phyloP scores from a whole-genome alignment of 2,888 invertebrate species.

The Hipparchia sbordonii region DNA sequence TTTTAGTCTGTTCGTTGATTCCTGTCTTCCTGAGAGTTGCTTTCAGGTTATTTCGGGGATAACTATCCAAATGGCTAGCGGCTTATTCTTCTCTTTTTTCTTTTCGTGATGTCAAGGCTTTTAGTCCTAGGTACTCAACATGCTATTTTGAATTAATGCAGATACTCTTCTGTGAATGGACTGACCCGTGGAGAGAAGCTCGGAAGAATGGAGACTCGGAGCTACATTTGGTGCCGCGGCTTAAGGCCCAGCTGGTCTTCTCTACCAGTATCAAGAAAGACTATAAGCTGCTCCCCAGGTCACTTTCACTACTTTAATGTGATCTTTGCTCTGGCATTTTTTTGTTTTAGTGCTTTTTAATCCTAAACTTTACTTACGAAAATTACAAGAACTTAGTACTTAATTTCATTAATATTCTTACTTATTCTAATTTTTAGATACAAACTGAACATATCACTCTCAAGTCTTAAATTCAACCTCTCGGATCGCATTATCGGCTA shows the following conservation, averaged over 20 bases:
- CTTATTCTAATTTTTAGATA: constrained; percentile 79
- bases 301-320: constrained; percentile 13
- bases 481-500: constrained; percentile 87
- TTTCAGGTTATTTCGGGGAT: no score
- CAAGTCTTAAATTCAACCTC: constrained; percentile 88
- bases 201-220: constrained; percentile 88
- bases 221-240: constrained; percentile 88
- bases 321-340: no score
- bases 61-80: no score
- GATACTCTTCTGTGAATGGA: constrained; percentile 82
- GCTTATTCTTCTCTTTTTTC: not conserved
- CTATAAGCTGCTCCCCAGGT: constrained; percentile 87
- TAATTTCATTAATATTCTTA: not conserved
- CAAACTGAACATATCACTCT: constrained; percentile 88
- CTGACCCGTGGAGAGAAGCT: constrained; percentile 89
- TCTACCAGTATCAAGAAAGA: constrained; percentile 89
- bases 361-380: not conserved
- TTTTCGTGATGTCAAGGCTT: no score
- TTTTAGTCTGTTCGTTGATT: no score
- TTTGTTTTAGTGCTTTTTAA: no score
- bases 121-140: no score
- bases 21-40: no score
- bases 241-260: constrained; percentile 85
- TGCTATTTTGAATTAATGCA: constrained; percentile 37
- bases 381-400: not conserved